Percentiles rank a stretch among this genome's conserved stretches.
Evolutionary conservation across 2,888 invertebrate species (phyloP).

Genomic region (Hirtodrosophila cameraria): DNA sequence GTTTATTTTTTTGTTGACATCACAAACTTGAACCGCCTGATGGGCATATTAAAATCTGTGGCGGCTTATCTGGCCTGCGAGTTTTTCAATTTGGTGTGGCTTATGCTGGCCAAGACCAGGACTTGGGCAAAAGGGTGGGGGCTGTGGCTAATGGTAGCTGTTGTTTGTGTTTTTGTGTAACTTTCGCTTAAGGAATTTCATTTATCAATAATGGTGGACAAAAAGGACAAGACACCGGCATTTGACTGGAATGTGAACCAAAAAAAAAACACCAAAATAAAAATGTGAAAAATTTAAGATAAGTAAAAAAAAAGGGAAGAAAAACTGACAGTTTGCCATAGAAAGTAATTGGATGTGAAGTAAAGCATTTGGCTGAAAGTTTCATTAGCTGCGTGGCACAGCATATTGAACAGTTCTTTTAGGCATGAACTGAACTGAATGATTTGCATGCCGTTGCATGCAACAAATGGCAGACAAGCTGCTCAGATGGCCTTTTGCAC

Average conservation of each 20-base stretch:
- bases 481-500: slow-evolving; percentile 4
- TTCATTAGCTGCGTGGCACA: slow-evolving; percentile 7
- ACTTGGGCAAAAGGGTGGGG: background rate
- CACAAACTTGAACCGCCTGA: slow-evolving; percentile 7
- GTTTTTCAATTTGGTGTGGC: slow-evolving; percentile 53
- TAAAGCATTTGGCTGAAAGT: slow-evolving; percentile 2
- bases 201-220: slow-evolving; percentile 59
- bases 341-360: slow-evolving; percentile 13
- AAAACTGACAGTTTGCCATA: slow-evolving; percentile 1
- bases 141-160: slow-evolving; percentile 10
- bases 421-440: background rate
- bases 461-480: slow-evolving; percentile 18
- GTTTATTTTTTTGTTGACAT: slow-evolving; percentile 3
- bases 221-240: slow-evolving; percentile 7
- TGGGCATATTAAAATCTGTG: slow-evolving; percentile 47
- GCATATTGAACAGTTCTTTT: slow-evolving; percentile 42
- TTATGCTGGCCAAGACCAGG: slow-evolving; percentile 24
- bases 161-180: slow-evolving; percentile 34
- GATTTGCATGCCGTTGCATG: slow-evolving; percentile 45
- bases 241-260: slow-evolving; percentile 20
- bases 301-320: background rate
- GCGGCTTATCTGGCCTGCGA: slow-evolving; percentile 42
- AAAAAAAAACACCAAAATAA: background rate
- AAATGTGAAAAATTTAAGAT: slow-evolving; percentile 4
- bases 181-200: slow-evolving; percentile 60